Base-by-base conservation (phyloP, 2,113 vertebrate genomes). In the Taxidea taxus region DNA sequence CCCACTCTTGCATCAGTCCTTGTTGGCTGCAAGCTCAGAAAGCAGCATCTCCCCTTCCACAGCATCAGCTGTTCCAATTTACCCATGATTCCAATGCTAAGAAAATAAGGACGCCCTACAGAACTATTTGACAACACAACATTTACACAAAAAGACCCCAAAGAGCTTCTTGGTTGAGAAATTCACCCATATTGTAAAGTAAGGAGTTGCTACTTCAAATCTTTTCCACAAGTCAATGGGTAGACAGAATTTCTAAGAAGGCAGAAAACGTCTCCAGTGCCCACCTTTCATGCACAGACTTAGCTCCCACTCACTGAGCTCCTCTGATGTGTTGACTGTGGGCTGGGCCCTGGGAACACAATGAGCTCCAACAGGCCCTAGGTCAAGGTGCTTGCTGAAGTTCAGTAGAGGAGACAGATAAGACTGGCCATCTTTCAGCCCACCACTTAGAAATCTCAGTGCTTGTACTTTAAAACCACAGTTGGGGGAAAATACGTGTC, bases 401-500 rank as follows among this genome's bases (percentile, higher is more conserved):
- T 54, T 44, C 20, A 77, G 49, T 4, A 2, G 20, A 21, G 44
- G 42, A 64, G 77, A 82, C 7, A 29, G 56, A 58, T 16, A 54
- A 64, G 60, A 37, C 70, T 68, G 78, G 21, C 25, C 29, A 31
- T 34, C 56, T 29, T 87, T 66, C 20, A 58, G 56, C 7, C 44
- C 15, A 56, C 34, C 11, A 37, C 27, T 34, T 31, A 29, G 2
- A 60, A 87, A 31, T 44, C 37, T 74, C 44, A 25, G 2, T 14
- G 60, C 49, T 62, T 80, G 34, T 54, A 56, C 44, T 87, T 51
- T 64, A 85, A 82, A 44, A 81, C 64, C 20, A 2, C 34, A 8
- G 11, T 29, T 1, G 0, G 47, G 20, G 31, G 34, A 11, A 37
- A 77, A 56, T 2, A 21, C 0, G 25, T 31, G 15, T 42, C 25